A percentile compares a stretch with the other conserved stretches of the same genome.
Evolutionary conservation across 2,113 vertebrate genomes (phyloP).

Genomic region (Petaurus breviceps): DNA sequence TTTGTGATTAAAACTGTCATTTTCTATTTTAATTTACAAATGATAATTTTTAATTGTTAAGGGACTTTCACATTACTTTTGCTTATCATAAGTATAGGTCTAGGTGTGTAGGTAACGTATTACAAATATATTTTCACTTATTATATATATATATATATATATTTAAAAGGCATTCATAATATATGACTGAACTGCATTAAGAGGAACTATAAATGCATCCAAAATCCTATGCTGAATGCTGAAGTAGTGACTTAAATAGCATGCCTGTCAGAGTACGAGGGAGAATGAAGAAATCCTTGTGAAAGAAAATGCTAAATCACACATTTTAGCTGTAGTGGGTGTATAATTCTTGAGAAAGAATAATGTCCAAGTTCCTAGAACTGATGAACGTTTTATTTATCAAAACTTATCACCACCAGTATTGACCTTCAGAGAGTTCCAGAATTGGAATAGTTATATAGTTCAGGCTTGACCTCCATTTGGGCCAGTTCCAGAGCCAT

Average conservation of each 20-base stretch:
- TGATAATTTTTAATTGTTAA: conserved; percentile 49
- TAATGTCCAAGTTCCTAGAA: conserved; percentile 39
- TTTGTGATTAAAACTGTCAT: background rate
- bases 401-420: conserved; percentile 52
- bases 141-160: conserved; percentile 15
- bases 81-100: conserved; percentile 21
- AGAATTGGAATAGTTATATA: background rate
- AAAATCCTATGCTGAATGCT: background rate
- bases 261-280: background rate
- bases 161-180: conserved; percentile 27
- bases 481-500: background rate
- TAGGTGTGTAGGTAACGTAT: background rate
- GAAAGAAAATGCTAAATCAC: conserved; percentile 59
- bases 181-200: conserved; percentile 53
- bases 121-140: conserved; percentile 29
- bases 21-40: conserved; percentile 34
- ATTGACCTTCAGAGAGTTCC: conserved; percentile 67
- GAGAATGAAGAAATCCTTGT: background rate
- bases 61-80: conserved; percentile 31
- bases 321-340: conserved; percentile 45
- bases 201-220: conserved; percentile 50
- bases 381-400: conserved; percentile 62
- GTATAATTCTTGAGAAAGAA: conserved; percentile 63
- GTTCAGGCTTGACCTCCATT: background rate
- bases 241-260: conserved; percentile 47